Evolutionary conservation across 2,888 invertebrate genomes (phyloP).

Genomic region (Willowsia nigromaculata): DNA sequence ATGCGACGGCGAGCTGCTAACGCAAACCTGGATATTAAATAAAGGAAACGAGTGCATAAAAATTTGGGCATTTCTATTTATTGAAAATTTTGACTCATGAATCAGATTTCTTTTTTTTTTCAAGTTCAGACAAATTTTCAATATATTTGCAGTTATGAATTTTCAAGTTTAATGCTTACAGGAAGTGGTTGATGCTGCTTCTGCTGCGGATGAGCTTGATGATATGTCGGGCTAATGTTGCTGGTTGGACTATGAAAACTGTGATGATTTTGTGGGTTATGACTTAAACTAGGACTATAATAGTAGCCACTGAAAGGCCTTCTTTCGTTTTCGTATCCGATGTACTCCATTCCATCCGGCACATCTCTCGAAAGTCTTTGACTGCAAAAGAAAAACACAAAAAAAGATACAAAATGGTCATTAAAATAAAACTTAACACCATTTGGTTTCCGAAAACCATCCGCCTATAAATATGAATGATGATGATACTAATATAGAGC

Average conservation of each 20-base stretch:
- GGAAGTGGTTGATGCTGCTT: constrained; percentile 57
- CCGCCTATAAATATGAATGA: constrained; percentile 19
- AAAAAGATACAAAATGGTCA: constrained; percentile 32
- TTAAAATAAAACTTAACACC: constrained; percentile 61
- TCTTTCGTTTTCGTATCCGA: constrained; percentile 62
- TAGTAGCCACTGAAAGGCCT: constrained; percentile 73
- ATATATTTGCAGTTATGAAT: not conserved
- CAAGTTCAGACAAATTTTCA: not conserved
- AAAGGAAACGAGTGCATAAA: not conserved
- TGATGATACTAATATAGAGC: constrained; percentile 13
- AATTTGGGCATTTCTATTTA: too few relatives aligned
- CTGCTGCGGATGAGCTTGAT: constrained; percentile 42
- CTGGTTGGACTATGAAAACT: constrained; percentile 56
- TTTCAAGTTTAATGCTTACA: constrained; percentile 27
- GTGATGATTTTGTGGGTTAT: constrained; percentile 70
- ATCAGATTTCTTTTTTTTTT: too few relatives aligned
- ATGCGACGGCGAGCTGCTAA: not conserved
- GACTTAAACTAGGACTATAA: constrained; percentile 66
- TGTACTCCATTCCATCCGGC: constrained; percentile 60
- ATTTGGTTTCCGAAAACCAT: constrained; percentile 60
- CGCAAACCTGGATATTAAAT: constrained; percentile 9
- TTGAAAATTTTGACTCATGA: too few relatives aligned
- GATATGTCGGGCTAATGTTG: constrained; percentile 21
- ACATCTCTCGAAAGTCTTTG: constrained; percentile 55
- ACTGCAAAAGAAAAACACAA: constrained; percentile 34